Evolutionary conservation across 2,888 invertebrate species (phyloP).

Genomic region (Argyresthia albistria): DNA sequence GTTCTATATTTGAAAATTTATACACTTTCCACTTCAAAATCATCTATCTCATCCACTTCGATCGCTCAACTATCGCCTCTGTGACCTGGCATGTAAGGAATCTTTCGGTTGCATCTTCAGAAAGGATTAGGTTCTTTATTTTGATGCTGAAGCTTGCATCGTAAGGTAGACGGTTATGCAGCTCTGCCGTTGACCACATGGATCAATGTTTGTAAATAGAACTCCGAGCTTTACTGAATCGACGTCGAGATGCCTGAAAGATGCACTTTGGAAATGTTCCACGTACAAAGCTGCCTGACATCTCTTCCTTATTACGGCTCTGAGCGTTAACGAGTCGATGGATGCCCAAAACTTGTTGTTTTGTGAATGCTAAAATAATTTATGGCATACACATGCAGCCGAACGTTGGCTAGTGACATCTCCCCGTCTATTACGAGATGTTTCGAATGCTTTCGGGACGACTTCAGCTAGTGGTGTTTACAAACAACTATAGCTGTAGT

Average conservation of each 20-base stretch:
- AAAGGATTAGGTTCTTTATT: conserved; percentile 31
- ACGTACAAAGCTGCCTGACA: neutral
- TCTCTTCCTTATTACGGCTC: conserved; percentile 1
- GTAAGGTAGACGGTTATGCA: conserved; percentile 63
- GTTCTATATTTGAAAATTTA: conserved; percentile 70
- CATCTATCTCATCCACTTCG: conserved; percentile 30
- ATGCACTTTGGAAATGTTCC: neutral
- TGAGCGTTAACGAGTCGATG: neutral
- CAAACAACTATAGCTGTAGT: conserved; percentile 29
- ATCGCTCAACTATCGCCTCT: conserved; percentile 29
- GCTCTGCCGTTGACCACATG: conserved; percentile 71
- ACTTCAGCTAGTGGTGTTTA: conserved; percentile 43
- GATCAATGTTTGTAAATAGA: conserved; percentile 72
- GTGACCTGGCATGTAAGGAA: conserved; percentile 10
- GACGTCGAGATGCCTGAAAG: neutral
- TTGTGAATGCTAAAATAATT: conserved; percentile 7
- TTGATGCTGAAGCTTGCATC: conserved; percentile 48
- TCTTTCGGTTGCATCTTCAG: neutral
- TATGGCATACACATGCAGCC: conserved; percentile 1
- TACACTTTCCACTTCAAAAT: conserved; percentile 53
- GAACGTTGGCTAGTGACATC: conserved; percentile 38
- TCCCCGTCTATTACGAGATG: conserved; percentile 29
- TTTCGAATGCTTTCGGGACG: conserved; percentile 22
- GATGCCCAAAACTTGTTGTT: neutral
- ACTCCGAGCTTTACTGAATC: conserved; percentile 16